Base-by-base conservation (phyloP, 2,888 invertebrate species). In the Pterobdella sp. region DNA sequence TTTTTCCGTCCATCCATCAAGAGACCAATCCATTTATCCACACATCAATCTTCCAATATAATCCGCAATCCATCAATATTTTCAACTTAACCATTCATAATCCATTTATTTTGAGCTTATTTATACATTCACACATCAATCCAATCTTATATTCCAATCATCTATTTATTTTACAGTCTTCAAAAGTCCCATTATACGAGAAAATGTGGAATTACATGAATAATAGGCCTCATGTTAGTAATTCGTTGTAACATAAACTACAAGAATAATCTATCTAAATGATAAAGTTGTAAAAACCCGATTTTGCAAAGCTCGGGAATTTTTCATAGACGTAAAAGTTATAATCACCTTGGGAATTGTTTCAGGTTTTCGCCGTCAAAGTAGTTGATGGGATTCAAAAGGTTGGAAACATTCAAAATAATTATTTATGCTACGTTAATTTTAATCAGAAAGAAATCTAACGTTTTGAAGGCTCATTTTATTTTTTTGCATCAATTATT, bases 181-280 rank as follows among this genome's bases (percentile, higher is more conserved):
- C 95, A 0, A 93, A 94, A 84, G 92, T 94, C 79, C 90, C 92
- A 0, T 92, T 92, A 10, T 96, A 95, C 85, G 91, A 93, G 83
- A 87, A 91, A 52, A 96, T 97, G 94, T 96, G 94, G 92, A 90
- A 91, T 0, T 90, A 91, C 79, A 97, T 96, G 96, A 90, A 89
- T 80, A 71, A 71, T 36, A 34, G 56, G n/a, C 71, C 71, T 1
- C 60, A 56, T 26, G 60, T 56, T 3, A 56, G 60, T 56, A 14
- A 4, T 56, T 3, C 26, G 4, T 56, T 22, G 22, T 22, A 42
- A 14, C 49, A 42, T 7, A 7, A 7, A 42, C 22, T 42, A 42
- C 22, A 14, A 14, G 7, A 42, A 42, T 22, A 14, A 42, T 22
- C 7, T 14, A 22, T 22, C 49, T 42, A 22, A 42, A 42, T 42